Evolutionary conservation across 2,888 invertebrate genomes (phyloP).

Genomic region (Torymus aiolomorphi): DNA sequence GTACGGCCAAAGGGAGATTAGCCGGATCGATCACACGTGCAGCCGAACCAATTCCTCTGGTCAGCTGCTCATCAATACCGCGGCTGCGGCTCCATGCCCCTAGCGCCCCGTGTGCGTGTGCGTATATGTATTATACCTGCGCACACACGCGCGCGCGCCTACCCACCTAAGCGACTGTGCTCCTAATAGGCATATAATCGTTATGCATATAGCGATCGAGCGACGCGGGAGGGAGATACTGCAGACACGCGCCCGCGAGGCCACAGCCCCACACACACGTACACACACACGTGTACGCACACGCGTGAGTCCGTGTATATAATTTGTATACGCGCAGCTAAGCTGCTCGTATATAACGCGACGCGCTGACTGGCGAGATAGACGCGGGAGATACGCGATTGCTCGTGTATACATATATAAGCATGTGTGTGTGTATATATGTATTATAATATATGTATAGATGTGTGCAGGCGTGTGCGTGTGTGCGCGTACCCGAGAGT

Average conservation of each 20-base stretch:
- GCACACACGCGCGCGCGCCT: conserved; percentile 45
- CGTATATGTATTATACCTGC: background rate
- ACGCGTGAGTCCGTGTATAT: conserved; percentile 5
- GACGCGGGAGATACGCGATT: conserved; percentile 19
- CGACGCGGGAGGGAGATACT: conserved; percentile 31
- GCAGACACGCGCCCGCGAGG: no score
- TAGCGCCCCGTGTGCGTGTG: background rate
- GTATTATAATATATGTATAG: no score
- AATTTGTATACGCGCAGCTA: conserved; percentile 43
- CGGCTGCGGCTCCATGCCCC: conserved; percentile 54
- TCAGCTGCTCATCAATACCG: conserved; percentile 73
- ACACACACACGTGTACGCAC: background rate
- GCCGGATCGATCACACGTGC: conserved; percentile 71
- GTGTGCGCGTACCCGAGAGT: background rate
- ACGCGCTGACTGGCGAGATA: conserved; percentile 4
- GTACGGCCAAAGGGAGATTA: conserved; percentile 70
- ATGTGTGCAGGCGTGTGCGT: background rate
- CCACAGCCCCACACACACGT: conserved; percentile 43
- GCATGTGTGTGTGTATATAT: background rate
- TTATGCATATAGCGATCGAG: conserved; percentile 68
- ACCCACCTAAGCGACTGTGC: conserved; percentile 62
- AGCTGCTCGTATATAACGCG: conserved; percentile 43
- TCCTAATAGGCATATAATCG: conserved; percentile 75
- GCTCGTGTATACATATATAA: background rate
- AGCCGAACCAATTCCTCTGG: conserved; percentile 71